Evolutionary conservation across 2,113 vertebrate genomes (phyloP), one percentile per base, ranked within the genome.

Genomic region (Chlamydotis undulata): DNA sequence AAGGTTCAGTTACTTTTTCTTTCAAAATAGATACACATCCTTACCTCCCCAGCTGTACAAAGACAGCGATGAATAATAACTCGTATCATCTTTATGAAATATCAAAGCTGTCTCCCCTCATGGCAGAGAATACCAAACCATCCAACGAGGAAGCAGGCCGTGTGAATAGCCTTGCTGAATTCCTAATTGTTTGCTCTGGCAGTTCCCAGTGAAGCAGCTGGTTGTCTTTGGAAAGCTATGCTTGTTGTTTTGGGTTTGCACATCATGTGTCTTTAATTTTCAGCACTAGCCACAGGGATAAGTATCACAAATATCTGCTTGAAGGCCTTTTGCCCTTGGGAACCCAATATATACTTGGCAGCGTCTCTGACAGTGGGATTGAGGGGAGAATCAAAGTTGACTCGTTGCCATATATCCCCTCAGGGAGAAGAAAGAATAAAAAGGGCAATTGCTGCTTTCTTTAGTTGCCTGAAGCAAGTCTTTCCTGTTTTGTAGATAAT

Each of bases 181-280:
- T 84, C 55, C 57, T 83, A 75, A 37, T 90, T 94, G 89, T 95
- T 96, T 95, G 77, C 77, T 96, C 95, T 94, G 95, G 92, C 90
- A 84, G 83, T 68, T 94, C 55, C 39, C 61, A 91, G 28, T 73
- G 80, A 92, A 89, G 86, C 76, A 95, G 83, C 86, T 93, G 94
- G 90, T 73, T 96, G 86, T 94, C 92, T 96, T 95, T 85, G 96
- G 94, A 96, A 94, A 92, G 69, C 69, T 91, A 3, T 71, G 73
- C 45, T 75, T 93, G 88, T 87, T 94, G 84, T 82, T 93, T 93
- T 89, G 90, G 81, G 56, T 95, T 94, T 96, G 79, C 37, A 95
- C 92, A 90, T 88, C 92, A 94, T 95, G 64, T 95, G 96, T 95
- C 83, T 96, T 92, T 93, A 92, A 94, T 96, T 96, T 95, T 94